Conservation (phyloP, 1,140 invertebrate genomes). For the Trichogramma pretiosum region DNA sequence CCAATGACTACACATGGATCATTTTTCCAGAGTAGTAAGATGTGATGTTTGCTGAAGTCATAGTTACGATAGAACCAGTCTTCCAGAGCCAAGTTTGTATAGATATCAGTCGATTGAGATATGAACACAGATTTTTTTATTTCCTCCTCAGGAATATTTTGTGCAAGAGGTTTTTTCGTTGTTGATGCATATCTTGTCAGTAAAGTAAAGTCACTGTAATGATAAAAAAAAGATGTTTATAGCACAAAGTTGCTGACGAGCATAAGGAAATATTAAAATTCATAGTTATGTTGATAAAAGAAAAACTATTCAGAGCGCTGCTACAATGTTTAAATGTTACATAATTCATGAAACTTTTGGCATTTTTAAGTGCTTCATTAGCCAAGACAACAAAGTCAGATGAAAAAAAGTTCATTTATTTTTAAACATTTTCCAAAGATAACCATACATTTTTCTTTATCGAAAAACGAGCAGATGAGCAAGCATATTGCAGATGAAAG, state of each 20-base stretch:
- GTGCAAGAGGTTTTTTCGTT: slow-evolving; percentile 8
- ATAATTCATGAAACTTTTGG: no score
- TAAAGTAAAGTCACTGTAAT: slow-evolving; percentile 3
- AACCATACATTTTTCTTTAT: no score
- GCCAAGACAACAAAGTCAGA: no score
- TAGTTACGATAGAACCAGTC: slow-evolving; percentile 87
- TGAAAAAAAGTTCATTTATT: no score
- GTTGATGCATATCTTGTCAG: slow-evolving; percentile 1
- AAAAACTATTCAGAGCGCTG: background rate
- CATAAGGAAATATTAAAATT: no score
- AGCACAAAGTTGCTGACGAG: no score
- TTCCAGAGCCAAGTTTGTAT: slow-evolving; percentile 84
- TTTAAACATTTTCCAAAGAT: no score
- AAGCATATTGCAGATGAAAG: no score
- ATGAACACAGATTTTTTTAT: slow-evolving; percentile 81
- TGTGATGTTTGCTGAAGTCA: slow-evolving; percentile 70
- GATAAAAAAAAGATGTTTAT: no score
- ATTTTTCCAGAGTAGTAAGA: slow-evolving; percentile 86
- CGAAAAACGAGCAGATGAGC: no score
- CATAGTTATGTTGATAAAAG: no score
- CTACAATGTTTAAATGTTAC: background rate
- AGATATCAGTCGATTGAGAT: slow-evolving; percentile 83
- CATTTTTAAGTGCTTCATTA: no score
- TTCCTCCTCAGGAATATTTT: slow-evolving; percentile 35
- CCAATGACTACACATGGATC: slow-evolving; percentile 91